Evolutionary conservation across 2,888 invertebrate species (phyloP).

Genomic region (Aphidoletes aphidimyza): DNA sequence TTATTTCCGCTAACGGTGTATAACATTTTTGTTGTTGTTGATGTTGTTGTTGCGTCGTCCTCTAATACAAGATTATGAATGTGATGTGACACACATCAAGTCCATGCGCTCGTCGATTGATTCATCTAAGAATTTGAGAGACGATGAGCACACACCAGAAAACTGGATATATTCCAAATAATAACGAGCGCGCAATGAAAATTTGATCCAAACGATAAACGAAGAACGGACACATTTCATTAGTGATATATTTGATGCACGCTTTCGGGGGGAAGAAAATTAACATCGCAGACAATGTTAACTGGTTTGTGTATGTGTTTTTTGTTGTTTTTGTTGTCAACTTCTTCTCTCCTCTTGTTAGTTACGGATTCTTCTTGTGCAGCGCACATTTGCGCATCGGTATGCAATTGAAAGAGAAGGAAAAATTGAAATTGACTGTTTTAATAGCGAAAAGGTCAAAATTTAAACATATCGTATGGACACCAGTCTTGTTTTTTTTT

Average conservation of each 20-base stretch:
- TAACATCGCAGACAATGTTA: background rate
- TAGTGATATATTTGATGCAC: background rate
- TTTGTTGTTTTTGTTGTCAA: too few species aligned
- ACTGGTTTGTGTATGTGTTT: too few species aligned
- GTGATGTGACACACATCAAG: conserved; percentile 9
- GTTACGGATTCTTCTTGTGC: background rate
- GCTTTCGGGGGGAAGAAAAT: background rate
- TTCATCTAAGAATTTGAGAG: background rate
- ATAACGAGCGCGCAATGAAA: background rate
- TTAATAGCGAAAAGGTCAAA: background rate
- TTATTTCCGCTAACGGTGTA: conserved; percentile 13
- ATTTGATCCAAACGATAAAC: background rate
- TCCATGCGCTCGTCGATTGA: conserved; percentile 1
- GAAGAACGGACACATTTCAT: background rate
- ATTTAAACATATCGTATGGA: background rate
- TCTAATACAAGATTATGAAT: background rate
- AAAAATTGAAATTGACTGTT: background rate
- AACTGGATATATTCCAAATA: background rate
- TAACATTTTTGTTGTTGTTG: background rate
- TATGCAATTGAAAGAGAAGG: background rate
- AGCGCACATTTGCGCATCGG: background rate
- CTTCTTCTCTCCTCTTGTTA: too few species aligned
- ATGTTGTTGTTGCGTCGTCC: background rate
- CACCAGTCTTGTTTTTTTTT: conserved; percentile 14
- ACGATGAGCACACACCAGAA: background rate